Percentiles rank a stretch among this genome's conserved stretches.
Evolutionary conservation across 2,888 invertebrate genomes (phyloP).

Genomic region (Anorthoa munda): DNA sequence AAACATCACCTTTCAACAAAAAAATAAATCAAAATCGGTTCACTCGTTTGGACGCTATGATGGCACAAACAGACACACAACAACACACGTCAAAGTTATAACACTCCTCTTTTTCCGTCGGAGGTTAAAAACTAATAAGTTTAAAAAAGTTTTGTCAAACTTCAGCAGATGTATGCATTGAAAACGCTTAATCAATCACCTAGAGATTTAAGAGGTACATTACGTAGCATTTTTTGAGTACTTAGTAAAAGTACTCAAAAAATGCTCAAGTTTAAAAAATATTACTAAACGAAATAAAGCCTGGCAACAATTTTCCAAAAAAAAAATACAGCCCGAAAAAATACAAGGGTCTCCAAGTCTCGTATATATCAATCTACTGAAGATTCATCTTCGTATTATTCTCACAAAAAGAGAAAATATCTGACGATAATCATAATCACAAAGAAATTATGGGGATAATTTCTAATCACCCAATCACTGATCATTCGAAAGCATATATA

Average conservation of each 20-base stretch:
- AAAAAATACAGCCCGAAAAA: background rate
- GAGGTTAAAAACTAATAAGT: no score
- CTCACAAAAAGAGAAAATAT: background rate
- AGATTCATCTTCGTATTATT: background rate
- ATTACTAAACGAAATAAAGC: background rate
- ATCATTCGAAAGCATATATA: constrained; percentile 12
- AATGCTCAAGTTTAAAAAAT: background rate
- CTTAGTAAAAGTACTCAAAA: background rate
- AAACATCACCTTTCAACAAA: no score
- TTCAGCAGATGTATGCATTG: background rate
- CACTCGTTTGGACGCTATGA: no score
- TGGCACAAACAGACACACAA: no score
- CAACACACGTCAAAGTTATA: no score
- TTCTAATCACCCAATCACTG: constrained; percentile 23
- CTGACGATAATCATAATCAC: background rate
- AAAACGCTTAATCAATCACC: background rate
- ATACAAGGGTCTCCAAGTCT: background rate
- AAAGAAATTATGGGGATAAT: no score
- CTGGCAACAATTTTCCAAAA: background rate
- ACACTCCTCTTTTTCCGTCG: no score
- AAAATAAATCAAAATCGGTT: no score
- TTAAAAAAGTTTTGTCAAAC: background rate
- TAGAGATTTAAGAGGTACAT: no score
- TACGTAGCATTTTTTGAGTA: no score
- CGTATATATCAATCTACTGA: background rate